phyloP scores from a whole-genome alignment of 1,140 invertebrate genomes.

The Apis dorsata region DNA sequence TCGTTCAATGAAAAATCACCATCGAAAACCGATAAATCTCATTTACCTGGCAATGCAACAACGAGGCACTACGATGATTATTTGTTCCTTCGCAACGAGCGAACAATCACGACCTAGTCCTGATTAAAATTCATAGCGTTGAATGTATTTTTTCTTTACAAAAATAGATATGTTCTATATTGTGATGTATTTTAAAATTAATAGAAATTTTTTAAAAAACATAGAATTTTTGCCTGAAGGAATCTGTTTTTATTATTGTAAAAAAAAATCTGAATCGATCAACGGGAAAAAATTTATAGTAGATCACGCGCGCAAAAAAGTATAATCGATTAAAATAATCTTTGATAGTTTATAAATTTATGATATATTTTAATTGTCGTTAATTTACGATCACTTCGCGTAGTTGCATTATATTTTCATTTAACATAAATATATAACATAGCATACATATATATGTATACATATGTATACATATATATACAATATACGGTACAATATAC shows the following conservation, averaged over 20 bases:
- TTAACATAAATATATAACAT: no score
- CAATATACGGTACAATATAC: neutral
- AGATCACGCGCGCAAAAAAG: neutral
- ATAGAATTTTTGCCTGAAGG: neutral
- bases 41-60: neutral
- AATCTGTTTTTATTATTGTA: neutral
- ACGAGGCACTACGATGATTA: neutral
- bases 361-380: neutral
- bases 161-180: no score
- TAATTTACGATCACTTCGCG: neutral
- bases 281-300: neutral
- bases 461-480: neutral
- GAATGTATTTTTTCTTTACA: neutral
- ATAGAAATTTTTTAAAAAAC: neutral
- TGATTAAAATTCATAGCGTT: constrained; percentile 21
- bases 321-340: neutral
- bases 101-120: constrained; percentile 7
- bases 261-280: neutral
- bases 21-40: constrained; percentile 54
- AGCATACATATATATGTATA: neutral
- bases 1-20: constrained; percentile 17
- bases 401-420: neutral
- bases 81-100: constrained; percentile 17
- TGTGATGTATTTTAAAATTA: neutral
- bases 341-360: neutral